Base-by-base conservation (phyloP, 2,797 vertebrate species). In the Sebastes wilsoni region DNA sequence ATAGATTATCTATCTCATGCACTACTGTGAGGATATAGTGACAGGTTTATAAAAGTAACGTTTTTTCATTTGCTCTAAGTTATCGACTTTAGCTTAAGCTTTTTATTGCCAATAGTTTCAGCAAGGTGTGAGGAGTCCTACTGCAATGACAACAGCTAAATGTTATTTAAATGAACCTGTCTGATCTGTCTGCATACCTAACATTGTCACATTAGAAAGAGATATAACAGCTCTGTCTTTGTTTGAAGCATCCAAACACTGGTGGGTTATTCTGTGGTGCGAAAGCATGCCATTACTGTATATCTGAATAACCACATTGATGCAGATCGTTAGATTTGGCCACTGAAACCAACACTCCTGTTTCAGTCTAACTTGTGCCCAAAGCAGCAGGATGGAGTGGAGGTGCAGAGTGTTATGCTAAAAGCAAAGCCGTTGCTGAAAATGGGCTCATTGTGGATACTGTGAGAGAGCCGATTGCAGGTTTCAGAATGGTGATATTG, bases 401-500 rank as follows among this genome's bases (percentile, higher is more conserved):
- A 65, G 72, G 66, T 80, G 74, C 23, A 32, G n/a, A 27, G 60
- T 36, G 42, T 74, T 66, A 10, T 61, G 67, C 66, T 79, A 71
- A 82, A 82, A 82, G 56, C 66, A 81, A 66, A 79, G 38, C 61
- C 61, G 71, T 64, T 83, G 66, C 75, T 67, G 42, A 80, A 73
- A 83, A 81, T 55, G 9, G 69, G 38, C 66, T 84, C 59, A 22
- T 74, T 66, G 61, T 70, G 62, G 72, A 68, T 82, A 83, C 81
- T 70, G 62, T 69, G 69, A 42, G 30, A 77, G 42, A 87, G n/a
- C 14, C 27, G 20, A 78, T 80, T 82, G 79, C 75, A 72, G 75
- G 67, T 69, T 86, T 73, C 67, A 60, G 61, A 68, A 76, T 72
- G 65, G 52, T 23, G 66, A 82, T 79, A 84, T 82, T 85, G 72